Evolutionary conservation across 1,140 invertebrate genomes (phyloP).

Genomic region (Caenorhabditis elegans): DNA sequence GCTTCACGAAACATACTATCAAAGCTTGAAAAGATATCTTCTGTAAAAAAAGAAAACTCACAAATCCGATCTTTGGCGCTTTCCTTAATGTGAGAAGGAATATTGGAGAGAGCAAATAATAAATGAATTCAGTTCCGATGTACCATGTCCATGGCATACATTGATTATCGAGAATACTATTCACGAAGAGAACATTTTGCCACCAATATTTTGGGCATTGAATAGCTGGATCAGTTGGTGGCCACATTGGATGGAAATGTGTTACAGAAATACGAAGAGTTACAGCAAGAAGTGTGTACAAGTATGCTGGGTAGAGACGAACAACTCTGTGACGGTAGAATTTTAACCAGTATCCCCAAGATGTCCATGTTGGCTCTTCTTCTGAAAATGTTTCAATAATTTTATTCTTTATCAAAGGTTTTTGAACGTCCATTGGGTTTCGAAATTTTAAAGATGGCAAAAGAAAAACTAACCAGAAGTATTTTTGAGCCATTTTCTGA

Average conservation of each 20-base stretch:
- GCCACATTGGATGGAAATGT: slow-evolving; percentile 66
- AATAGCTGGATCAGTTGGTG: slow-evolving; percentile 65
- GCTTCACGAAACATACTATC: too few species aligned
- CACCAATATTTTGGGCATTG: slow-evolving; percentile 65
- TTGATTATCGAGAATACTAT: slow-evolving; percentile 60
- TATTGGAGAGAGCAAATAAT: slow-evolving; percentile 64
- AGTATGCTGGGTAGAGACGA: slow-evolving; percentile 63
- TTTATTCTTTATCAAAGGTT: neutral
- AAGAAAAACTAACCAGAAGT: slow-evolving; percentile 52
- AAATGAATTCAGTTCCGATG: slow-evolving; percentile 66
- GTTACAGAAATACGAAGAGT: slow-evolving; percentile 61
- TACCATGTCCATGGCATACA: slow-evolving; percentile 67
- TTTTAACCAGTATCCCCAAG: slow-evolving; percentile 62
- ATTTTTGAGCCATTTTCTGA: slow-evolving; percentile 65
- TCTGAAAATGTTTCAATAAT: slow-evolving; percentile 51
- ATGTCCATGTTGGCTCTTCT: slow-evolving; percentile 59
- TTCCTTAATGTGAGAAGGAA: slow-evolving; percentile 61
- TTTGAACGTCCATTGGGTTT: too few species aligned
- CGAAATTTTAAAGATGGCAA: slow-evolving; percentile 32
- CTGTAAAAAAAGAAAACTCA: neutral
- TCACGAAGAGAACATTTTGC: slow-evolving; percentile 64
- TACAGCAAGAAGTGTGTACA: slow-evolving; percentile 63
- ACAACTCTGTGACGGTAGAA: slow-evolving; percentile 64
- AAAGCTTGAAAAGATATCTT: too few species aligned
- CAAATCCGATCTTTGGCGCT: slow-evolving; percentile 53